Percentiles rank a stretch among this genome's conserved stretches.
Conservation (phyloP, 2,113 vertebrate species). For the Podilymbus podiceps region DNA sequence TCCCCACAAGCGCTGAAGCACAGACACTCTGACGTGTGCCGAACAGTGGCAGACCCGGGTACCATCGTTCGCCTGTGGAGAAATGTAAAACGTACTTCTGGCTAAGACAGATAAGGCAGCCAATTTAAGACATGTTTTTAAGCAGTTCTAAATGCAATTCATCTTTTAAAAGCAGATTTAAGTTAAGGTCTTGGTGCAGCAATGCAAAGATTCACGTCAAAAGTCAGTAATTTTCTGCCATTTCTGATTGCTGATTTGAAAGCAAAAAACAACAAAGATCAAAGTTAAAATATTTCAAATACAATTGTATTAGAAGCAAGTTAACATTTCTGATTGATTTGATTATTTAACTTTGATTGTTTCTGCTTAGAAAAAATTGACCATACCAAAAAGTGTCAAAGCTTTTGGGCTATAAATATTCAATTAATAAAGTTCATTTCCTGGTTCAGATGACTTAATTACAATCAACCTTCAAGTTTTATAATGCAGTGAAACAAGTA, state of each 20-base stretch:
- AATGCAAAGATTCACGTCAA: slow-evolving; percentile 35
- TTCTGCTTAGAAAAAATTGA: neutral
- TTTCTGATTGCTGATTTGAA: slow-evolving; percentile 44
- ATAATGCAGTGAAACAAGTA: neutral
- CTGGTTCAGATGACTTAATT: neutral
- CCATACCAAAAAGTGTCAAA: neutral
- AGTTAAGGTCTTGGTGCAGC: slow-evolving; percentile 51
- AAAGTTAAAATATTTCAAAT: neutral
- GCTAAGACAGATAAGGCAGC: slow-evolving; percentile 72
- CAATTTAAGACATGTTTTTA: slow-evolving; percentile 47
- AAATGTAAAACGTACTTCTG: slow-evolving; percentile 66
- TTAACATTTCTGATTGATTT: slow-evolving; percentile 21
- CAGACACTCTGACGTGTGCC: neutral
- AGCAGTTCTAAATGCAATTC: slow-evolving; percentile 62
- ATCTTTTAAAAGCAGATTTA: slow-evolving; percentile 68
- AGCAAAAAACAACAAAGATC: neutral
- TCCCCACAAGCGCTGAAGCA: slow-evolving; percentile 8
- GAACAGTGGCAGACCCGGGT: neutral
- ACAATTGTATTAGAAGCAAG: neutral
- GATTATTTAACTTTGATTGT: neutral
- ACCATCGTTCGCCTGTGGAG: neutral
- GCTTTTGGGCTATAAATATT: neutral
- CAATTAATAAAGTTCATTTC: neutral
- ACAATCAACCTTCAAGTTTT: neutral
- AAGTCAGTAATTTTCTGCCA: slow-evolving; percentile 58